phyloP scores from a whole-genome alignment of 2,888 invertebrate species.

The Periphyllus acericola region DNA sequence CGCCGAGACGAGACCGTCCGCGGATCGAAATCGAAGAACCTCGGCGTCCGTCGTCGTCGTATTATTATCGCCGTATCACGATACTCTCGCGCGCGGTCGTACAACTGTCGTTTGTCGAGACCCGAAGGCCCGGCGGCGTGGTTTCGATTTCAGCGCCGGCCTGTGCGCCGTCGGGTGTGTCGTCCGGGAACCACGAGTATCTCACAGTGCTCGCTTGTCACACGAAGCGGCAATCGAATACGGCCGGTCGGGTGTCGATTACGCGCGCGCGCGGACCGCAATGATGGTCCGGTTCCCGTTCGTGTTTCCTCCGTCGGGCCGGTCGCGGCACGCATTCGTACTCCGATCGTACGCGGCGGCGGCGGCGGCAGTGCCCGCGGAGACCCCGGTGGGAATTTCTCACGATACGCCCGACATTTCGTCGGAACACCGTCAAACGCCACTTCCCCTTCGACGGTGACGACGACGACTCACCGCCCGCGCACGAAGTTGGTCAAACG shows the following conservation, averaged over 20 bases:
- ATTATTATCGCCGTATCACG: too few species aligned
- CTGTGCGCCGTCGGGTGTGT: slow-evolving; percentile 43
- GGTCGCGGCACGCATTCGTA: slow-evolving; percentile 41
- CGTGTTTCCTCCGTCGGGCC: slow-evolving; percentile 15
- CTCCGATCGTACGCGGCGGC: background rate
- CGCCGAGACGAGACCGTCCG: too few species aligned
- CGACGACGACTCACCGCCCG: background rate
- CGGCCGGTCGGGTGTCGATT: slow-evolving; percentile 46
- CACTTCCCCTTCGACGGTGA: slow-evolving; percentile 23
- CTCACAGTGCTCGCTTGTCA: slow-evolving; percentile 61
- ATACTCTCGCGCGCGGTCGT: background rate
- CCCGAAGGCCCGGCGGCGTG: too few species aligned
- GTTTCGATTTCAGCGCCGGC: slow-evolving; percentile 50
- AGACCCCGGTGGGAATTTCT: slow-evolving; percentile 45
- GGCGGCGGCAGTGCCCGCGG: too few species aligned
- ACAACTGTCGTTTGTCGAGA: background rate
- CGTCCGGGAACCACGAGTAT: slow-evolving; percentile 57
- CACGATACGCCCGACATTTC: slow-evolving; percentile 17
- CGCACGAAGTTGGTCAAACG: background rate
- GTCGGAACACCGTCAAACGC: slow-evolving; percentile 6
- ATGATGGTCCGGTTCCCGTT: slow-evolving; percentile 33
- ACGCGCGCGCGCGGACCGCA: slow-evolving; percentile 50
- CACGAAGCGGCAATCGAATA: slow-evolving; percentile 57
- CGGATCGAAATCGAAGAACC: slow-evolving; percentile 9
- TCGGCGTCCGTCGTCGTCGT: too few species aligned